These are phyloP conservation scores for Eumeta japonica DNA, from an alignment of 1,140 invertebrate genomes.

Conservation along the genomic window DNA sequence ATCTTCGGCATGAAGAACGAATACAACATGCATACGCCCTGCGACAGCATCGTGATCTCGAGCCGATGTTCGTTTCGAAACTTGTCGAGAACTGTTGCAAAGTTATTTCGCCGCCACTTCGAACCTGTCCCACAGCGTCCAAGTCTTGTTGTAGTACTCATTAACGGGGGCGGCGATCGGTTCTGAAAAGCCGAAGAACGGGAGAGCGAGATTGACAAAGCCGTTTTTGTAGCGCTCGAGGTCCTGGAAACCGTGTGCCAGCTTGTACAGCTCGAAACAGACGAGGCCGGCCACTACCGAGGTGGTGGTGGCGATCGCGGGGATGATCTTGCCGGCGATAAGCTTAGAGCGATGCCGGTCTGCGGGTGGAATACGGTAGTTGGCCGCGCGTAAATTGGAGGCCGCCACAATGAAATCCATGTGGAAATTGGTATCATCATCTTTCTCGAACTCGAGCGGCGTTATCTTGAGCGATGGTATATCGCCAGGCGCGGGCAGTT, in stretches of 20 bases:
- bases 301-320: constrained; percentile 98
- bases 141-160: constrained; percentile 92
- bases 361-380: constrained; percentile 92
- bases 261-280: constrained; percentile 91
- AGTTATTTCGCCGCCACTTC: constrained; percentile 94
- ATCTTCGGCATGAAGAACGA: constrained; percentile 95
- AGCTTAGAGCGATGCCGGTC: constrained; percentile 96
- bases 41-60: constrained; percentile 97
- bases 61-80: constrained; percentile 89
- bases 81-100: constrained; percentile 91
- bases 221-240: constrained; percentile 91
- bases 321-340: constrained; percentile 98
- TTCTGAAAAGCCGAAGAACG: constrained; percentile 97
- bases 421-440: constrained; percentile 96
- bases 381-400: constrained; percentile 93
- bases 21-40: constrained; percentile 97
- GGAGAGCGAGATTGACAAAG: constrained; percentile 94
- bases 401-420: constrained; percentile 99
- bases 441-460: constrained; percentile 97
- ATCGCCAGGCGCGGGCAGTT: constrained; percentile 64
- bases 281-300: constrained; percentile 94
- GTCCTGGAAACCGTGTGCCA: constrained; percentile 68
- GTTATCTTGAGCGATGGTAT: constrained; percentile 67
- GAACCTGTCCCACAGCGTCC: constrained; percentile 98
- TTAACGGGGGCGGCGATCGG: constrained; percentile 88